A percentile compares a stretch with the other conserved stretches of the same genome.
Conservation (phyloP, 2,888 invertebrate genomes). For the Epistrophe eligans region DNA sequence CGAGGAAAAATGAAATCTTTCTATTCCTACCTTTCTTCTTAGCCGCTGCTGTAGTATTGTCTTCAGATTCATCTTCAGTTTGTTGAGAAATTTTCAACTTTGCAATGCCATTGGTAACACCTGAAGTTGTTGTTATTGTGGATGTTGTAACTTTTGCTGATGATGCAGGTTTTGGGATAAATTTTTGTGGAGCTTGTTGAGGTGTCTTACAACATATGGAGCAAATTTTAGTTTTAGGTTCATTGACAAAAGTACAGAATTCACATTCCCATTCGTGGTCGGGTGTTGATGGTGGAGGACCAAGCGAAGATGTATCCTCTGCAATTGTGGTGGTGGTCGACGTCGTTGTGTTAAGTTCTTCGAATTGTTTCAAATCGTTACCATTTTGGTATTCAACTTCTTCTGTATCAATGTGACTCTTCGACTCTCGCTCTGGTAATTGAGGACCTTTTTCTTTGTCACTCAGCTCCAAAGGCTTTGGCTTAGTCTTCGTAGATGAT, state of each 20-base stretch:
- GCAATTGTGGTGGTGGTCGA: neutral
- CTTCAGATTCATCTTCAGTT: conserved; percentile 76
- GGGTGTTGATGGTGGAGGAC: conserved; percentile 85
- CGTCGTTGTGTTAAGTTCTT: conserved; percentile 14
- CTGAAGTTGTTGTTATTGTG: neutral
- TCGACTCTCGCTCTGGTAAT: conserved; percentile 10
- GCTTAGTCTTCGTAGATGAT: conserved; percentile 31
- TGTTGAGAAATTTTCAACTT: conserved; percentile 74
- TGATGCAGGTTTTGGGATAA: neutral
- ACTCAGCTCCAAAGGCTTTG: conserved; percentile 38
- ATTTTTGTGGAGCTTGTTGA: conserved; percentile 76
- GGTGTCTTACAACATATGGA: conserved; percentile 94
- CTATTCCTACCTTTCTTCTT: conserved; percentile 89
- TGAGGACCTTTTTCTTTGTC: conserved; percentile 59
- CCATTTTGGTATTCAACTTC: conserved; percentile 43
- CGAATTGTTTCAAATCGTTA: conserved; percentile 25
- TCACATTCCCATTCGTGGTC: conserved; percentile 92
- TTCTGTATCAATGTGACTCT: conserved; percentile 42
- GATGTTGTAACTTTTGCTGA: conserved; percentile 45
- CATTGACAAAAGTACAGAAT: conserved; percentile 95
- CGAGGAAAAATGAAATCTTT: conserved; percentile 90
- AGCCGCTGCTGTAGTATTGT: conserved; percentile 78
- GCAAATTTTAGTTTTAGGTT: conserved; percentile 91
- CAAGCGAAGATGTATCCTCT: conserved; percentile 78
- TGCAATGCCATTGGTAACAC: conserved; percentile 71